Evolutionary conservation across 2,797 vertebrate genomes (phyloP).

Genomic region (Aulostomus chinensis): DNA sequence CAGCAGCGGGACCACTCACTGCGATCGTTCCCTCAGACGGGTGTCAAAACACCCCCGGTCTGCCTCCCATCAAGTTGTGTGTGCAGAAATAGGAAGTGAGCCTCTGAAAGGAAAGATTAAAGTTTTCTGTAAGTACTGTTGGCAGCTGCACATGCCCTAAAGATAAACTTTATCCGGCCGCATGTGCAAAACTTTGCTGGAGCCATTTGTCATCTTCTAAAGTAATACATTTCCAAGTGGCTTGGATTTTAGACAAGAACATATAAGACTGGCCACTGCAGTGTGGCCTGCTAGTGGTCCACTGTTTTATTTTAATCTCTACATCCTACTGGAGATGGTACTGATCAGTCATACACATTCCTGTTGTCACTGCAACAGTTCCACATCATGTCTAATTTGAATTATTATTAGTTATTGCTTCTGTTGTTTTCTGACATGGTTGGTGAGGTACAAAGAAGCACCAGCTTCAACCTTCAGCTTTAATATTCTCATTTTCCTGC

Average conservation of each 20-base stretch:
- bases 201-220: conserved; percentile 87
- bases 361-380: no score
- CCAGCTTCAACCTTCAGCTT: no score
- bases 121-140: conserved; percentile 84
- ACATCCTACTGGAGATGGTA: conserved; percentile 8
- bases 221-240: conserved; percentile 81
- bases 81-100: conserved; percentile 82
- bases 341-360: no score
- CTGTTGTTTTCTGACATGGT: no score
- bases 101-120: conserved; percentile 84
- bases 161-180: conserved; percentile 85
- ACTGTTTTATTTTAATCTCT: conserved; percentile 12
- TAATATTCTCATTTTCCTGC: no score
- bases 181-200: conserved; percentile 83
- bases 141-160: conserved; percentile 85
- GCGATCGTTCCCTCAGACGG: conserved; percentile 69
- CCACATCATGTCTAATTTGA: no score
- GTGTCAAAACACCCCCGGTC: conserved; percentile 83
- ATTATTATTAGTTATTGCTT: no score
- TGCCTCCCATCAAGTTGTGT: conserved; percentile 81
- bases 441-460: no score
- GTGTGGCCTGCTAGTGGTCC: conserved; percentile 32
- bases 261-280: conserved; percentile 57
- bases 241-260: conserved; percentile 78
- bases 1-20: conserved; percentile 62